Conservation (phyloP, 2,113 vertebrate genomes). For the Nothoprocta perdicaria region DNA sequence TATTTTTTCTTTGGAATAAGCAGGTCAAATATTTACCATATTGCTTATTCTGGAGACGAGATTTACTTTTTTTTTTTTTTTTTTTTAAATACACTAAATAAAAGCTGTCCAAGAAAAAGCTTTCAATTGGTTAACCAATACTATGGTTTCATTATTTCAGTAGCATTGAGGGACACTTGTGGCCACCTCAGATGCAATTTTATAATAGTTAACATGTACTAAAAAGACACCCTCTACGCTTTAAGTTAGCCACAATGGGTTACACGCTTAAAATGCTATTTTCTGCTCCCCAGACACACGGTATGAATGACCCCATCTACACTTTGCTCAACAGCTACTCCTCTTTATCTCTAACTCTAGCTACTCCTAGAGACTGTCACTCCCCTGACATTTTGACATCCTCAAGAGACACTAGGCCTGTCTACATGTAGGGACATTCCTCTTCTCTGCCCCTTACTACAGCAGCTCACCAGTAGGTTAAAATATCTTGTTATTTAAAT, state of each 20-base stretch:
- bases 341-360: no score
- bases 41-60: background rate
- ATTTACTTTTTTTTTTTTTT: background rate
- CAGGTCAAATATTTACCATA: background rate
- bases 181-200: background rate
- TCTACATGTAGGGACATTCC: background rate
- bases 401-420: background rate
- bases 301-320: fast-evolving
- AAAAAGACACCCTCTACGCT: background rate
- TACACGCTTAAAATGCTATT: background rate
- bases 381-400: background rate
- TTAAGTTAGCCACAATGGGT: background rate
- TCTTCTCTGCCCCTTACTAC: background rate
- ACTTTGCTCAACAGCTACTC: background rate
- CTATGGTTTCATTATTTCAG: background rate
- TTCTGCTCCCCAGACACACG: background rate
- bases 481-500: background rate
- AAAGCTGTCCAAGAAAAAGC: background rate
- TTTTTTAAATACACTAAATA: background rate
- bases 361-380: fast-evolving
- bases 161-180: background rate
- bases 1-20: background rate
- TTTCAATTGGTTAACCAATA: background rate
- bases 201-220: background rate
- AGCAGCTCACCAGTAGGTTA: fast-evolving